Evolutionary conservation across 2,797 vertebrate species (phyloP), one percentile per base, ranked within the genome.

Genomic region (Lateolabrax maculatus): DNA sequence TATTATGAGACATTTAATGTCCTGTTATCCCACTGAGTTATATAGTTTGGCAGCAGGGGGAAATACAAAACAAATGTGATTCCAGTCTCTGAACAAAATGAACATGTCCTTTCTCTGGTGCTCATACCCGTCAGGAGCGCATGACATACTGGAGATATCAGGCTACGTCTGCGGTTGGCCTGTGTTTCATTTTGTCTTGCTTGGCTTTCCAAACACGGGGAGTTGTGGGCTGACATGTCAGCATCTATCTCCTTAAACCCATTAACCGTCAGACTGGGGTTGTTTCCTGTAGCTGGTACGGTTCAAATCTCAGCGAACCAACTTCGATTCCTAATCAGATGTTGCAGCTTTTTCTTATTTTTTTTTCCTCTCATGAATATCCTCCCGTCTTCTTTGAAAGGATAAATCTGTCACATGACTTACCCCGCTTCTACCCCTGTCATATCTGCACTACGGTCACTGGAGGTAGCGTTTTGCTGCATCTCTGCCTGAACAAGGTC

Each of bases 401-500:
- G 18, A 39, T 3, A 55, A 8, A 44, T 72, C 64, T 6, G 29
- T 67, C 55, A 71, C 25, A 6, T 66, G 63, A 46, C 63, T 53
- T n/a, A 4, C 12, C 41, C 43, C 61, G 2, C 41, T 39, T 77
- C 43, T 66, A 9, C 36, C 36, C 5, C 27, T 25, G 31, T 74
- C 73, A 27, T 23, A 65, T 68, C 64, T 68, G 69, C 64, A 11
- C 61, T 46, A 21, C 55, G 34, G 52, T 84, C 55, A 23, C 64
- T n/a, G 23, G 52, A 78, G 61, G 21, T 3, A 49, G 39, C 62
- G 29, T 56, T 83, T 77, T 62, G 37, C 72, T 60, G 29, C 64
- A 39, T 77, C 31, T 75, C 41, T 56, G 75, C 77, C 71, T 80
- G 58, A 77, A 60, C 21, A 6, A 37, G 19, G 31, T 72, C 31